Percentiles rank a stretch among this genome's conserved stretches.
Evolutionary conservation across 30 jellyfish, hydroid and myxozoan species (phyloP).

Genomic region (Aurelia sp.): DNA sequence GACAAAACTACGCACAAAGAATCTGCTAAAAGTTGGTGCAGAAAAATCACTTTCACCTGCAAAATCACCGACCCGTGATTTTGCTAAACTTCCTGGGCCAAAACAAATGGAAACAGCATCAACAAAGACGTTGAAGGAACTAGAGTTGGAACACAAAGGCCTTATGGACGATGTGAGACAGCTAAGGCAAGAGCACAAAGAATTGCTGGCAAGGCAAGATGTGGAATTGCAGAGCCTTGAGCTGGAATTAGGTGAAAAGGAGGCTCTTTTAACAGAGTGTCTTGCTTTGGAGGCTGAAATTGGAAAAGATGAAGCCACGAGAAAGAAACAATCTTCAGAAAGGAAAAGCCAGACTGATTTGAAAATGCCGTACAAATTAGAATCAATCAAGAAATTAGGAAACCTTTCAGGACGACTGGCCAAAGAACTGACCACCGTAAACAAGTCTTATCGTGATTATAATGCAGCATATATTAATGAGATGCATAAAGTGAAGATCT

Average conservation of each 20-base stretch:
- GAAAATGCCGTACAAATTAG: slow-evolving; percentile 45
- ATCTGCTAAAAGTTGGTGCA: neutral
- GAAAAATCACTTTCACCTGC: neutral
- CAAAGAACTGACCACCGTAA: slow-evolving; percentile 7
- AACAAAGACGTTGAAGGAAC: slow-evolving; percentile 6
- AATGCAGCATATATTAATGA: slow-evolving; percentile 5
- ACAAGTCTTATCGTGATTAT: slow-evolving; percentile 8
- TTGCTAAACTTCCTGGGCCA: neutral
- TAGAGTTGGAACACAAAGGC: slow-evolving; percentile 23
- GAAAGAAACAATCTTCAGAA: neutral
- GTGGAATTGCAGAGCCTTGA: slow-evolving; percentile 5
- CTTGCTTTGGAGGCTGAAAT: slow-evolving; percentile 15
- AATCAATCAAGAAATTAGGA: slow-evolving; percentile 48
- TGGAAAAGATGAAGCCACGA: neutral
- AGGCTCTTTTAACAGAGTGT: slow-evolving; percentile 50
- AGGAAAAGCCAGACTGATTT: neutral
- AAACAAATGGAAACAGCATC: neutral
- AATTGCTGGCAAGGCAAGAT: slow-evolving; percentile 6
- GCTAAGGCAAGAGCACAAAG: slow-evolving; percentile 30
- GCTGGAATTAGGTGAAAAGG: slow-evolving; percentile 31
- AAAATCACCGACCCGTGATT: neutral
- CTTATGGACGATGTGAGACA: slow-evolving; percentile 35
- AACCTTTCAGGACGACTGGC: slow-evolving; percentile 36
- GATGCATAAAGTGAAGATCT: neutral
- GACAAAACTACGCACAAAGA: slow-evolving; percentile 33